Base-by-base conservation (phyloP, 2,797 vertebrate species). In the Phataginus tetradactyla region DNA sequence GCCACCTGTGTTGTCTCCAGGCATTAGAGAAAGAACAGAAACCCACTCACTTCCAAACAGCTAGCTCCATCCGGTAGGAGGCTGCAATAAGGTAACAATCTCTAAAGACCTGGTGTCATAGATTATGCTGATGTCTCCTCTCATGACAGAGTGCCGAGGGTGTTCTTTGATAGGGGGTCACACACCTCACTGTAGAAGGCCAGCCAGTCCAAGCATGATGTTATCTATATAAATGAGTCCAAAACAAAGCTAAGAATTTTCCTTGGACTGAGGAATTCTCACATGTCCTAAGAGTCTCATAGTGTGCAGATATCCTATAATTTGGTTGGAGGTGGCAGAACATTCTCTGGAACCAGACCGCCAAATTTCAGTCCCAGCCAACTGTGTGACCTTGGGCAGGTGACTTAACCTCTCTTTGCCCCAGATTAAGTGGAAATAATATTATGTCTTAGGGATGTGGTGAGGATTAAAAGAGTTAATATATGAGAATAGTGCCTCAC, bases 81-180 rank as follows among this genome's bases (percentile, higher is more conserved):
- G 15, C 7, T 5, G 5, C 3, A 20, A 1, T 1, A 23, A 49
- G 14, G 74, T 17, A 61, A 71, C 53, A 6, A 51, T 7, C 80
- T 88, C 61, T 72, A 23, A n/a, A 17, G 32, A 32, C 11, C 51
- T 0, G 21, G 45, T 23, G 9, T 55, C 5, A 0, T 11, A 12
- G 63, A 69, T 3, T 14, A 14, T 1, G 14, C 15, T 7, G 3
- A 11, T 3, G 5, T 1, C 12, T 4, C 53, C 34, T 42, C 51
- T 14, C 14, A 64, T 3, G 27, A 39, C 8, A 84, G 37, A 45
- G 7, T 18, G 21, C 64, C 25, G 25, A 1, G 17, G 4, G 9
- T 27, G 7, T 79, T n/a, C 85, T 53, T 23, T 55, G 71, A 63
- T 13, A 4, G 29, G 0, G 2, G 77, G 77, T n/a, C 72, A 34